These are phyloP conservation scores for Dasyurus viverrinus DNA, from an alignment of 2,113 vertebrate genomes.

Conservation along the genomic window DNA sequence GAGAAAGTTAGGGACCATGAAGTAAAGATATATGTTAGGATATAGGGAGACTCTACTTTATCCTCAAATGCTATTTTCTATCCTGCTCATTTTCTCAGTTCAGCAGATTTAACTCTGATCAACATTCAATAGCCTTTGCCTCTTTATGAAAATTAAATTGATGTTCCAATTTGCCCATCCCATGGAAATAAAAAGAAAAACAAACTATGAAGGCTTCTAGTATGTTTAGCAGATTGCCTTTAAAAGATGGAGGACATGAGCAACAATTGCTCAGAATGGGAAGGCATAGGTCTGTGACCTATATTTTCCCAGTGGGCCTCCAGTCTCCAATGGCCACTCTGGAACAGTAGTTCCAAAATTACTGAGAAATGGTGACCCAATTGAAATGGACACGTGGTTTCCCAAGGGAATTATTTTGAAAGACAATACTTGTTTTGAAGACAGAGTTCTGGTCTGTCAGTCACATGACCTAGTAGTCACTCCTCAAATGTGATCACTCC, in stretches of 20 bases:
- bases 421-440: not conserved
- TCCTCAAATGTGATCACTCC: not conserved
- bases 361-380: not conserved
- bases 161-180: not conserved
- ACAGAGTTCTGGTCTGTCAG: slow-evolving; percentile 2
- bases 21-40: not conserved
- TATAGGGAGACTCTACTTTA: not conserved
- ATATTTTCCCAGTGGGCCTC: not conserved
- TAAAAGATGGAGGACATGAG: not conserved
- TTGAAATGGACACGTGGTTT: not conserved
- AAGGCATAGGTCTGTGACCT: not conserved
- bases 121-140: not conserved
- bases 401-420: not conserved
- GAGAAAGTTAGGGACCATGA: not conserved
- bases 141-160: not conserved
- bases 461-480: not conserved
- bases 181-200: not conserved
- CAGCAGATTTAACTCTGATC: not conserved
- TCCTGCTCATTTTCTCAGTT: not conserved
- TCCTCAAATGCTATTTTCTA: not conserved
- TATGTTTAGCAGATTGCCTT: not conserved
- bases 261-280: not conserved
- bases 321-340: not conserved
- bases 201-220: not conserved
- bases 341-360: not conserved